Percentiles rank a stretch among this genome's conserved stretches.
These are phyloP conservation scores for Bombylius major DNA, from an alignment of 2,888 invertebrate genomes.

Conservation along the genomic window DNA sequence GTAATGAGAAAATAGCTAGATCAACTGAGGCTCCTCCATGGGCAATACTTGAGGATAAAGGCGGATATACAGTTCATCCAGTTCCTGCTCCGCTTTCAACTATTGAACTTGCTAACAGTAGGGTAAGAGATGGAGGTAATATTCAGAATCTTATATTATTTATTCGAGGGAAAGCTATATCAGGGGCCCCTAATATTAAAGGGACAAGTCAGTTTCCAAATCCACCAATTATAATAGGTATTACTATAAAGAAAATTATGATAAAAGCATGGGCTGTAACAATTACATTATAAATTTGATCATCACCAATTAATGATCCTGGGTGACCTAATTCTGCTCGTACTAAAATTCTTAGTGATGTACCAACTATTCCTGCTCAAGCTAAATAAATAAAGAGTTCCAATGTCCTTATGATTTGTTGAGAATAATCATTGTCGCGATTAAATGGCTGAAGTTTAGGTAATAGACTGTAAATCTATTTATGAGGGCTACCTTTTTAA, in stretches of 20 bases:
- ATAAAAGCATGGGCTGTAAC: slow-evolving; percentile 69
- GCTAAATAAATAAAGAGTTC: slow-evolving; percentile 54
- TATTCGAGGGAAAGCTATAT: slow-evolving; percentile 72
- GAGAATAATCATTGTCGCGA: slow-evolving; percentile 54
- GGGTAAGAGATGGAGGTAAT: slow-evolving; percentile 53
- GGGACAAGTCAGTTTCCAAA: slow-evolving; percentile 75
- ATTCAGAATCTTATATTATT: slow-evolving; percentile 79
- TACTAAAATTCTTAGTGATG: slow-evolving; percentile 56
- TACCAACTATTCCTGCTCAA: slow-evolving; percentile 57
- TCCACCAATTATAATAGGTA: slow-evolving; percentile 64
- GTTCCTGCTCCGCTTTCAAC: slow-evolving; percentile 61
- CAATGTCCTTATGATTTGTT: slow-evolving; percentile 67
- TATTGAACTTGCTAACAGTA: slow-evolving; percentile 50
- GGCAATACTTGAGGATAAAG: slow-evolving; percentile 48
- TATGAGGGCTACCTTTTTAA: slow-evolving; percentile 43
- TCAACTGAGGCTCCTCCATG: slow-evolving; percentile 59
- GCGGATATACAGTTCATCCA: slow-evolving; percentile 68
- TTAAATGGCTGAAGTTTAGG: slow-evolving; percentile 50
- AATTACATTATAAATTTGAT: slow-evolving; percentile 67
- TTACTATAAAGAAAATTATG: slow-evolving; percentile 71
- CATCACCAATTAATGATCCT: slow-evolving; percentile 54
- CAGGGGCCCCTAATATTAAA: slow-evolving; percentile 60
- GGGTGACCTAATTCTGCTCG: slow-evolving; percentile 58
- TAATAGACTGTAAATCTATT: slow-evolving; percentile 55
- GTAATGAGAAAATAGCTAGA: slow-evolving; percentile 62